Base-by-base conservation (phyloP, 2,888 invertebrate genomes). In the Philaethria dido region DNA sequence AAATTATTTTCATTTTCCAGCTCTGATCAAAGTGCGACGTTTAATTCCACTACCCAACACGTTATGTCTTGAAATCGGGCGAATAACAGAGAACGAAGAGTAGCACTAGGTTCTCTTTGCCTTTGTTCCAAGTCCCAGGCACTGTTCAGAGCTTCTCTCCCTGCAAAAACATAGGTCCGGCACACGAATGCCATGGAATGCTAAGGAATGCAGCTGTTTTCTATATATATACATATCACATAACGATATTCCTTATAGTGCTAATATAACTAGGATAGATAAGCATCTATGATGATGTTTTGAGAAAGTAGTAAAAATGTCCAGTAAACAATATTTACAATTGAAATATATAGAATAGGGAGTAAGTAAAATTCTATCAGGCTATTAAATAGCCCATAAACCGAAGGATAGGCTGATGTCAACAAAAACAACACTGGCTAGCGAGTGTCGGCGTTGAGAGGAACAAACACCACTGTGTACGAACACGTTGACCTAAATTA, bases 401-500 rank as follows among this genome's bases (percentile, higher is more conserved):
- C 57, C 61, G 20, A 33, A 55, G 55, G 18, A 48, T 39, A 13
- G 13, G 42, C 47, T 50, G 59, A 59, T 44, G 50, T 59, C 44
- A 57, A 44, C 42, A 18, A 65, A 52, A 64, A 64, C 42, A 66
- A 59, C 48, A 50, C 45, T 45, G 65, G 55, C 48, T 45, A 62
- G 64, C 70, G 48, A 72, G 66, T 62, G 44, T 66, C 42, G 29
- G 50, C 45, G 64, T 54, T 52, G 61, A 66, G 68, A 54, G 52
- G 44, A 64, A 62, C 64, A 73, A 73, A 72, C 69, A 71, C 63
- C 45, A 64, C 33, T 59, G 57, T 62, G 16, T 68, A 62, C 66
- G 69, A 62, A 62, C 68, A 60, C 61, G 64, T 64, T 69, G 69
- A 70, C 86, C 86, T 78, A 80, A 88, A 88, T 88, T 84, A 83